Base-by-base conservation (phyloP, 2,797 vertebrate genomes). In the Alauda arvensis region DNA sequence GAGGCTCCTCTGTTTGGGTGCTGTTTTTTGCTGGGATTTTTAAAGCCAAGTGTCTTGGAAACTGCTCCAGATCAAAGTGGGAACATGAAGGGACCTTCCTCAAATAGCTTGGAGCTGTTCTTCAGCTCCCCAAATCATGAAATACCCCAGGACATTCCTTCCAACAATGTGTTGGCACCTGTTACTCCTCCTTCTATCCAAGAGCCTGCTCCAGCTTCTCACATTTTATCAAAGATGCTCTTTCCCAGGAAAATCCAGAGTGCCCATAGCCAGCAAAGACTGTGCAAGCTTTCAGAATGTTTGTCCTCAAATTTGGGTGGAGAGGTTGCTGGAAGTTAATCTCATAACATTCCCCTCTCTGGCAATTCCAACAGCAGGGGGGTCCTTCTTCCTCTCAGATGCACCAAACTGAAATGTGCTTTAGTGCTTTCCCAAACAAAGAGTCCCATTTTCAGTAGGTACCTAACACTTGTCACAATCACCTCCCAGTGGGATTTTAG, bases 221-320 rank as follows among this genome's bases (percentile, higher is more conserved):
- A 85, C 37, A 21, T 55, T 90, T 79, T 60, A 92, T 5, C 89
- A 60, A 88, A 90, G 72, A 85, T 12, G 3, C 52, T 87, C 45
- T 94, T 95, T 95, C 92, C 80, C 93, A 93, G 91, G 88, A 63
- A 94, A 95, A 92, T 37, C 55, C 62, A 80, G 80, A 72, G 72
- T 91, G 93, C 60, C 86, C 62, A 46, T 17, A 83, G 85, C 85
- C 51, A 55, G 31, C 56, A 68, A 89, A 37, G 10, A 66, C 60
- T 57, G 63, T 23, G 40, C 39, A 55, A 86, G 43, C 59, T 89
- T 85, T 69, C 67, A 87, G 61, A 89, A 25, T 24, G 18, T 52
- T n/a, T 59, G 18, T 33, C 65, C 70, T 55, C 79, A 71, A 33
- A 39, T 85, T 49, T 20, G 46, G 34, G 33, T 79, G 51, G 49